These are phyloP conservation scores for Papilio aristodemus DNA, from an alignment of 1,140 invertebrate species.

Conservation along the genomic window DNA sequence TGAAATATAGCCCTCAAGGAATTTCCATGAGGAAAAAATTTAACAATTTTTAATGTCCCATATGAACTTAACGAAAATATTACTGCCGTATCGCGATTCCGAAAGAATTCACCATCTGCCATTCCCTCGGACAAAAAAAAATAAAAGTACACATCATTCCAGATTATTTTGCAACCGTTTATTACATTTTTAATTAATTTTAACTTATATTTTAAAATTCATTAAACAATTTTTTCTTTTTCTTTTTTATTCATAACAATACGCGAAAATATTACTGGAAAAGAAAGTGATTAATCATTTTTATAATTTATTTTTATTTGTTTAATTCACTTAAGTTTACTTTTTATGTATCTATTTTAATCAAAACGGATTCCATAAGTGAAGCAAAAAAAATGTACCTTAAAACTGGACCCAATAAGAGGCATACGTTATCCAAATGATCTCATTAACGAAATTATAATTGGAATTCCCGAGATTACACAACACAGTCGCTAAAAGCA, in stretches of 20 bases:
- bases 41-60: constrained; percentile 27
- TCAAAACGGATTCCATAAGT: constrained; percentile 4
- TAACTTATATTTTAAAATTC: neutral
- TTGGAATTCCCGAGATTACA: constrained; percentile 70
- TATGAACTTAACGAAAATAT: constrained; percentile 33
- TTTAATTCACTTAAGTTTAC: too few relatives aligned
- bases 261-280: too few relatives aligned
- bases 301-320: too few relatives aligned
- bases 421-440: constrained; percentile 47
- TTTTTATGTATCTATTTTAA: neutral
- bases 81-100: neutral
- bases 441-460: constrained; percentile 71
- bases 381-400: constrained; percentile 26
- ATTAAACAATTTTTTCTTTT: neutral
- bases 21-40: constrained; percentile 26
- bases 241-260: too few relatives aligned
- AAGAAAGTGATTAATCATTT: too few relatives aligned
- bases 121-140: constrained; percentile 2
- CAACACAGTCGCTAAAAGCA: constrained; percentile 72
- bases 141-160: neutral
- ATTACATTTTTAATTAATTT: neutral
- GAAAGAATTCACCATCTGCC: constrained; percentile 18
- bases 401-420: constrained; percentile 25
- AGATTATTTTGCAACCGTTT: too few relatives aligned
- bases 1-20: constrained; percentile 25